Conservation (phyloP, 2,113 vertebrate genomes). For the Campylomormyrus numenius region DNA sequence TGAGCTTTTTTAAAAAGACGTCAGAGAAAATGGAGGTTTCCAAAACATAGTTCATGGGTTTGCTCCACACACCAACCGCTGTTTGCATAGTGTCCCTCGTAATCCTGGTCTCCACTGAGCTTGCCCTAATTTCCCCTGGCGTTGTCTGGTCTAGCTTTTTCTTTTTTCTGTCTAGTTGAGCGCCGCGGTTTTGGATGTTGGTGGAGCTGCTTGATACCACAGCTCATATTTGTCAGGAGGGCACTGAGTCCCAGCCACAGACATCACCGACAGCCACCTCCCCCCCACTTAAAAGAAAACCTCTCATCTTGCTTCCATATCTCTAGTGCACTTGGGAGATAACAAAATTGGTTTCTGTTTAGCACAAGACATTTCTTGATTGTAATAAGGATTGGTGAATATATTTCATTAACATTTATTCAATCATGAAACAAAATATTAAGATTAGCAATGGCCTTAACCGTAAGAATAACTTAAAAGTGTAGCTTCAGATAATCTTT, state of each 20-base stretch:
- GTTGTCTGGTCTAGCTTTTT: conserved; percentile 46
- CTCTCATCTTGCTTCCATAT: not conserved
- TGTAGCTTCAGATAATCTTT: not conserved
- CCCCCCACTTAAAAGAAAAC: not conserved
- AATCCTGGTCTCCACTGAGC: conserved; percentile 26
- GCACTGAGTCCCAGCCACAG: conserved; percentile 22
- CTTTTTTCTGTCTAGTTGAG: conserved; percentile 49
- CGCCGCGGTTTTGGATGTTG: conserved; percentile 41
- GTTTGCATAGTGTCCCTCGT: conserved; percentile 38
- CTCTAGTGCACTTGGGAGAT: not conserved
- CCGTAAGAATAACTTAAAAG: not conserved
- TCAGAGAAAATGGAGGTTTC: conserved; percentile 18
- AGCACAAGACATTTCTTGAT: not conserved
- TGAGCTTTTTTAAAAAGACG: conserved; percentile 14
- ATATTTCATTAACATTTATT: not conserved
- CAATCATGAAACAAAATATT: not conserved
- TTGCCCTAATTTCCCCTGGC: conserved; percentile 34
- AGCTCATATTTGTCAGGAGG: conserved; percentile 10
- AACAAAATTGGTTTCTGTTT: not conserved
- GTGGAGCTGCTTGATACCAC: conserved; percentile 4
- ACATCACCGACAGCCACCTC: not conserved
- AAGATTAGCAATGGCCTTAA: not conserved
- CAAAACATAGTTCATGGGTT: conserved; percentile 39
- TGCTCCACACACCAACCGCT: conserved; percentile 30
- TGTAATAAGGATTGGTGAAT: not conserved